Evolutionary conservation across 2,113 vertebrate genomes (phyloP).

Genomic region (Monarcha castaneiventris): DNA sequence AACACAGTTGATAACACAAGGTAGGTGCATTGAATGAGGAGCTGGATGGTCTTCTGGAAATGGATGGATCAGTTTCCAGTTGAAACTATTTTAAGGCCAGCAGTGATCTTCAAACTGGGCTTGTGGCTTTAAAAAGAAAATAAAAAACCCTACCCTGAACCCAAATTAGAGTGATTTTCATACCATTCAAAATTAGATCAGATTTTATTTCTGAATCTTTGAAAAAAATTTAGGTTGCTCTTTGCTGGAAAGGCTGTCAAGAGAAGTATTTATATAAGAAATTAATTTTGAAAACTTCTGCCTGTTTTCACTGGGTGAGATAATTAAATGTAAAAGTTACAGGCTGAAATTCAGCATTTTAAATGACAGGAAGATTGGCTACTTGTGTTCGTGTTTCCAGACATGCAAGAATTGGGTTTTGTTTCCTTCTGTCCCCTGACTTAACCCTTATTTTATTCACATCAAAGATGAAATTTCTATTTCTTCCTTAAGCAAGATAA

Average conservation of each 20-base stretch:
- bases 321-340: background rate
- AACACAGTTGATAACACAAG: background rate
- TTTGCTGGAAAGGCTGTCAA: background rate
- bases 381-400: background rate
- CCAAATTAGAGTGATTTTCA: background rate
- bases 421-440: background rate
- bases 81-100: background rate
- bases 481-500: background rate
- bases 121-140: background rate
- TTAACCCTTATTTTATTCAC: background rate
- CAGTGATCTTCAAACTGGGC: background rate
- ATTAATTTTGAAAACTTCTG: background rate
- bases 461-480: background rate
- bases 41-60: background rate
- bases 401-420: background rate
- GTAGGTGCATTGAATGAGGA: background rate
- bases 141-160: background rate
- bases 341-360: background rate
- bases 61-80: background rate
- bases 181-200: background rate
- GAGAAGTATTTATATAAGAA: background rate
- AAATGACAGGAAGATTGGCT: background rate
- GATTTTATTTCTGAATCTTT: background rate
- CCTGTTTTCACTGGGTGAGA: background rate
- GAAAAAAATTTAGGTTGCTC: background rate